A percentile compares a stretch with the other conserved stretches of the same genome.
Conservation (phyloP, 2,888 invertebrate genomes). For the Erynnis tages region DNA sequence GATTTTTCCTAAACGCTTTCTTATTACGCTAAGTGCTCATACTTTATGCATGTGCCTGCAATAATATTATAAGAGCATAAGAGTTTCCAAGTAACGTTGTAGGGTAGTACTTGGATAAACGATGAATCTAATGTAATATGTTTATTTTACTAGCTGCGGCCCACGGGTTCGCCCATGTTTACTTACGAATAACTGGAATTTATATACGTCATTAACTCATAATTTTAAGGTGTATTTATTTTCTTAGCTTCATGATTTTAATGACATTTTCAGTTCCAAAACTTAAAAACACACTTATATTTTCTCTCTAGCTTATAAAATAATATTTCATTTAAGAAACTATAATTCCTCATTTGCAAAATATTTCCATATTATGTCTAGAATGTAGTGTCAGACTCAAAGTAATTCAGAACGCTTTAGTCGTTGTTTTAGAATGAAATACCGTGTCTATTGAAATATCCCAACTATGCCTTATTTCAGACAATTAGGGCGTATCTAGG, state of each 20-base stretch:
- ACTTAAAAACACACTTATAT: too few relatives aligned
- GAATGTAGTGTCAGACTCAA: background rate
- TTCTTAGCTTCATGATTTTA: too few relatives aligned
- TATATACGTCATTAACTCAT: too few relatives aligned
- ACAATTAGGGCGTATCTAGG: conserved; percentile 5
- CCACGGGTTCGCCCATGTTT: too few relatives aligned
- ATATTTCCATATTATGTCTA: background rate
- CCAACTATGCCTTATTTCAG: conserved; percentile 1
- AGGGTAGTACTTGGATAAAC: background rate
- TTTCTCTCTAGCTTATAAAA: too few relatives aligned
- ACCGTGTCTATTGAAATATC: conserved; percentile 3
- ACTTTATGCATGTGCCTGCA: background rate
- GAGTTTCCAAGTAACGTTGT: background rate
- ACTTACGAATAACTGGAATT: too few relatives aligned
- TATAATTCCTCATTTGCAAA: too few relatives aligned
- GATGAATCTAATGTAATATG: too few relatives aligned
- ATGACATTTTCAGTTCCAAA: too few relatives aligned
- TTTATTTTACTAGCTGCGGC: too few relatives aligned
- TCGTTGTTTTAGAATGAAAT: background rate
- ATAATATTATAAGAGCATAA: background rate
- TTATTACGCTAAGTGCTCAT: conserved; percentile 6
- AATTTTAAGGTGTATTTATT: too few relatives aligned
- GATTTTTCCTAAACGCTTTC: conserved; percentile 1
- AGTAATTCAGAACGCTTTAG: background rate
- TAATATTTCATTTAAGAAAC: too few relatives aligned